Base-by-base conservation (phyloP, 2,888 invertebrate species). In the Acrobasis consociella region DNA sequence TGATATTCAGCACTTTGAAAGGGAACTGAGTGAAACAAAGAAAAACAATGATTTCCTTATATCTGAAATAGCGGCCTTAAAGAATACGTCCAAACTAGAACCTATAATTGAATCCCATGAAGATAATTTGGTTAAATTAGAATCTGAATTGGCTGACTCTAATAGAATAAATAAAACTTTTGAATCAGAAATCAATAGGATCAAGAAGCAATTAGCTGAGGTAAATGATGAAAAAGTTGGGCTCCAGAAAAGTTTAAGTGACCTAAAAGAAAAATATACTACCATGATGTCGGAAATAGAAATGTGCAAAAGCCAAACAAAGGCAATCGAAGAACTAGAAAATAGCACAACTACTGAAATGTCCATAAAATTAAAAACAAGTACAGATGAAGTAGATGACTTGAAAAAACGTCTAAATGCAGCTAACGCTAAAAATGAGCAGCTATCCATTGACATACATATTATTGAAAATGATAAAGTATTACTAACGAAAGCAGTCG, bases 91-190 rank as follows among this genome's bases (percentile, higher is more conserved):
- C n/a, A 95, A 95, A 70, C 82, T 96, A 69, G 94, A 95, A 80
- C 95, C 96, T 0, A 96, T 96, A 60, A 94, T 94, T 59, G 96
- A 96, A 86, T 94, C 94, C 1, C 95, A 95, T 73, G 96, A 96
- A 86, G 95, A 96, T 72, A 95, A 94, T 68, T 83, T 95, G 66
- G 87, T 93, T 0, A 93, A 94, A 71, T 78, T 96, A 70, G 95
- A 96, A 84, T 87, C 91, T 0, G 95, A 95, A 80, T 77, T 96
- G 56, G 96, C 96, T 59, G 94, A 94, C 73, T 93, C 91, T 53
- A 93, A 87, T 67, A 93, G 84, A 70, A 83, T 93, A n/a, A 95
- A 94, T 72, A 92, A 93, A 69, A 92, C 91, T 9, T 89, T 95
- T 73, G 94, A 94, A 75, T 92, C 93, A 58, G 94, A 94, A 82